phyloP scores from a whole-genome alignment of 2,888 invertebrate genomes.

The Polyploca ridens region DNA sequence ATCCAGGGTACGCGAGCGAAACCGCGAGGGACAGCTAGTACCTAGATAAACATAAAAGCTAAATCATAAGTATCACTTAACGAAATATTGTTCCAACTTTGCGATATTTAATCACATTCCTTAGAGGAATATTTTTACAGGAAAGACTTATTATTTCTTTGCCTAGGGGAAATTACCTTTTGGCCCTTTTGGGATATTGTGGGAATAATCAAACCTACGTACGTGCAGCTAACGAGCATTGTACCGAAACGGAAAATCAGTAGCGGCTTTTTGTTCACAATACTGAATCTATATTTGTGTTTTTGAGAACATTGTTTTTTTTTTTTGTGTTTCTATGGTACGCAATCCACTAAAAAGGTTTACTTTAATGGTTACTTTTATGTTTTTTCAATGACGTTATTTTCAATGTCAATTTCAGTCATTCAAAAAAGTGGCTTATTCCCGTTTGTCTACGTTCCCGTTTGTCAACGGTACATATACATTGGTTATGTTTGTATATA shows the following conservation, averaged over 20 bases:
- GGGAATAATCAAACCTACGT: slow-evolving; percentile 30
- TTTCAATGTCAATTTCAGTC: no score
- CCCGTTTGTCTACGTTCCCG: no score
- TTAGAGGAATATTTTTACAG: slow-evolving; percentile 41
- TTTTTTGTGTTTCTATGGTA: no score
- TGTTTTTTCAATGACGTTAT: no score
- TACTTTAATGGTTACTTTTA: no score
- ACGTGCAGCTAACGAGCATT: slow-evolving; percentile 22
- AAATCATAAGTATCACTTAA: slow-evolving; percentile 21
- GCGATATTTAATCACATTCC: slow-evolving; percentile 45
- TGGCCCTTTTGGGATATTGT: slow-evolving; percentile 40
- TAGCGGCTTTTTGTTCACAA: slow-evolving; percentile 16
- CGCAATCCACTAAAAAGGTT: no score
- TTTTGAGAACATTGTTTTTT: background rate
- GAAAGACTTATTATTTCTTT: slow-evolving; percentile 51
- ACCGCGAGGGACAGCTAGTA: no score
- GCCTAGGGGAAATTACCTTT: slow-evolving; percentile 56
- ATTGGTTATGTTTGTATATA: no score
- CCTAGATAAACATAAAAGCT: background rate
- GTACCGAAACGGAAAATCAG: slow-evolving; percentile 21
- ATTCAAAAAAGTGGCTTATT: no score
- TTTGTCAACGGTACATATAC: no score
- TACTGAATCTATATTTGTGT: background rate
- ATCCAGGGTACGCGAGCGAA: no score
- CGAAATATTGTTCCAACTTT: slow-evolving; percentile 34